phyloP scores from a whole-genome alignment of 2,888 invertebrate genomes.

The Parnassius apollo region DNA sequence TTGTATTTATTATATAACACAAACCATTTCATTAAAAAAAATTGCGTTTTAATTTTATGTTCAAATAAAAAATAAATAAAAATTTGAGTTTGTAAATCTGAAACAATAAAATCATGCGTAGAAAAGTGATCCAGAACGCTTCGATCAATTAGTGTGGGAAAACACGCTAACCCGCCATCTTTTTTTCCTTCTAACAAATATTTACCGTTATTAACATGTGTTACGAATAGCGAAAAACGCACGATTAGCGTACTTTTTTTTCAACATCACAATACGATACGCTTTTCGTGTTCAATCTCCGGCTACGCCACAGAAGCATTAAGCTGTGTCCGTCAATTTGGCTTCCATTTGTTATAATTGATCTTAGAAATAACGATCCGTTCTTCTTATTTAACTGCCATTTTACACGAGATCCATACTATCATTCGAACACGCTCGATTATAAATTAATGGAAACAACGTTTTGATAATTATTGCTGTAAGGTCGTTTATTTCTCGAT shows the following conservation, averaged over 20 bases:
- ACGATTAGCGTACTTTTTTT: slow-evolving; percentile 27
- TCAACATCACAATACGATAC: slow-evolving; percentile 52
- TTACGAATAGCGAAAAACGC: slow-evolving; percentile 48
- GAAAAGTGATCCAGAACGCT: slow-evolving; percentile 44
- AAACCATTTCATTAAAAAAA: neutral
- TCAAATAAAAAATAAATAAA: slow-evolving; percentile 5
- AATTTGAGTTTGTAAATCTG: slow-evolving; percentile 6
- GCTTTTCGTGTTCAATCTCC: slow-evolving; percentile 64
- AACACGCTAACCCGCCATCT: slow-evolving; percentile 42
- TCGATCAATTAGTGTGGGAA: slow-evolving; percentile 64
- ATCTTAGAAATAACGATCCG: slow-evolving; percentile 34
- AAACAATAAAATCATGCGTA: slow-evolving; percentile 30
- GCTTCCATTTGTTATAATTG: slow-evolving; percentile 57
- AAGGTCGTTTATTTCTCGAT: slow-evolving; percentile 13
- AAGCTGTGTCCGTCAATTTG: slow-evolving; percentile 42
- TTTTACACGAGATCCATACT: slow-evolving; percentile 40
- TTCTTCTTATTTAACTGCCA: slow-evolving; percentile 40
- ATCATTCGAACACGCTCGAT: slow-evolving; percentile 22
- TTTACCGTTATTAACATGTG: slow-evolving; percentile 52
- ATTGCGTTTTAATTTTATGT: neutral
- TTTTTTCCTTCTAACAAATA: slow-evolving; percentile 47
- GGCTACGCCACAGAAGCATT: slow-evolving; percentile 65
- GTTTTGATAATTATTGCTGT: slow-evolving; percentile 18
- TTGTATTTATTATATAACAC: neutral
- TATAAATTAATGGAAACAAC: slow-evolving; percentile 22